Evolutionary conservation across 2,113 vertebrate genomes (phyloP), one percentile per base, ranked within the genome.

Genomic region (Forbesichthys papilliferus): DNA sequence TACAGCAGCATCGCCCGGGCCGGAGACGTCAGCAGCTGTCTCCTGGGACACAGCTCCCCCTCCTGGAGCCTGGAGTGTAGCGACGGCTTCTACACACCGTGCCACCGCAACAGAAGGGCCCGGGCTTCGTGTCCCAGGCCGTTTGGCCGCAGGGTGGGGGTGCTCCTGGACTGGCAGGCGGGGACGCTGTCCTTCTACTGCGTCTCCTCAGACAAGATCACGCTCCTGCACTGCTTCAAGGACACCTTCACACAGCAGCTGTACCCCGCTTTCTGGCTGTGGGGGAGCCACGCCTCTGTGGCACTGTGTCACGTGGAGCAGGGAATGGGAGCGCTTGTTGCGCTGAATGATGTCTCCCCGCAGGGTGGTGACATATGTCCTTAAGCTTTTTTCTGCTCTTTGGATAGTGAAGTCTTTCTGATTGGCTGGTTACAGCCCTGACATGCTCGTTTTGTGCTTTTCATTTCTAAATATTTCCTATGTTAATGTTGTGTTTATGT

Each of bases 41-140:
- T 90, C 56, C 78, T 90, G 60, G 88, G 88, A 60, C 83, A 82
- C 71, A 77, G 69, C 5, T 0, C 9, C 5, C 3, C 0, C 13
- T 90, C 88, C 56, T 90, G 88, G 88, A 87, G 82, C 62, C 20
- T 90, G 75, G 88, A 90, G 82, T 90, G 88, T 13, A 63, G 71
- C 0, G 71, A 80, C 36, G 75, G 80, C 3, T 55, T 34, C 63
- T 88, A 87, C 74, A 83, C 81, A 0, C 74, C 84, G 0, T 82
- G 82, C 48, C 71, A 87, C 69, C 6, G 66, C 9, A 72, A 57
- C 46, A 71, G 12, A 60, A 73, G 88, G 33, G 70, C 74, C 55
- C 66, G 36, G 63, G 80, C 80, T 1, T 61, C n/a, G n/a, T 60
- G 68, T 0, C 86, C 86, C 0, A 2, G 11, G 34, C 82, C 80